Evolutionary conservation across 2,113 vertebrate species (phyloP).

Genomic region (Furnarius figulus): DNA sequence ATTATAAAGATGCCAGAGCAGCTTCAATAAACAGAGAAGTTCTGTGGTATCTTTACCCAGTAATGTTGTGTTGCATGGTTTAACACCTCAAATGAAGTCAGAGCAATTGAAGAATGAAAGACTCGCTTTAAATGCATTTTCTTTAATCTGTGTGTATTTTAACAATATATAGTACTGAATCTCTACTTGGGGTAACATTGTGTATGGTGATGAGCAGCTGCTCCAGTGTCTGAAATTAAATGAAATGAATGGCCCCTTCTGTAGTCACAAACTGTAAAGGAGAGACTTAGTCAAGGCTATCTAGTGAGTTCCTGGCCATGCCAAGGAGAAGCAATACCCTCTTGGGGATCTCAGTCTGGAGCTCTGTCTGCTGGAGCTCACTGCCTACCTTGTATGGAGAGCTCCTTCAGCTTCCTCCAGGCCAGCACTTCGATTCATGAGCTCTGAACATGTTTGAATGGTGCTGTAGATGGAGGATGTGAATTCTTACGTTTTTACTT

Average conservation of each 20-base stretch:
- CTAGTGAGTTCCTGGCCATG: neutral
- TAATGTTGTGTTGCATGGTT: neutral
- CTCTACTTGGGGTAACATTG: neutral
- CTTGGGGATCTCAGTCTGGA: neutral
- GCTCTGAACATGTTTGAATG: neutral
- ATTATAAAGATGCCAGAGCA: neutral
- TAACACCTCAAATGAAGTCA: neutral
- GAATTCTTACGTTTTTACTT: neutral
- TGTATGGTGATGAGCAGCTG: neutral
- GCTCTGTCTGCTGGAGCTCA: neutral
- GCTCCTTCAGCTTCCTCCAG: neutral
- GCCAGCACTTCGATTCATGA: neutral
- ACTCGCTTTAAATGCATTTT: neutral
- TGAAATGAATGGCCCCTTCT: neutral
- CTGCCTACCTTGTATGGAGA: neutral
- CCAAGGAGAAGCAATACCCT: neutral
- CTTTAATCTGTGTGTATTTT: fast-evolving
- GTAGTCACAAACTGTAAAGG: neutral
- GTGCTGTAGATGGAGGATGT: neutral
- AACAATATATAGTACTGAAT: neutral
- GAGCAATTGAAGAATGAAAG: neutral
- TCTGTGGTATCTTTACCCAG: neutral
- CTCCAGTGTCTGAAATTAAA: neutral
- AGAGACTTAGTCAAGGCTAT: neutral
- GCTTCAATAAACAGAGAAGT: neutral